Evolutionary conservation across 1,140 invertebrate species (phyloP).

Genomic region (Philotrypesis tridentata): DNA sequence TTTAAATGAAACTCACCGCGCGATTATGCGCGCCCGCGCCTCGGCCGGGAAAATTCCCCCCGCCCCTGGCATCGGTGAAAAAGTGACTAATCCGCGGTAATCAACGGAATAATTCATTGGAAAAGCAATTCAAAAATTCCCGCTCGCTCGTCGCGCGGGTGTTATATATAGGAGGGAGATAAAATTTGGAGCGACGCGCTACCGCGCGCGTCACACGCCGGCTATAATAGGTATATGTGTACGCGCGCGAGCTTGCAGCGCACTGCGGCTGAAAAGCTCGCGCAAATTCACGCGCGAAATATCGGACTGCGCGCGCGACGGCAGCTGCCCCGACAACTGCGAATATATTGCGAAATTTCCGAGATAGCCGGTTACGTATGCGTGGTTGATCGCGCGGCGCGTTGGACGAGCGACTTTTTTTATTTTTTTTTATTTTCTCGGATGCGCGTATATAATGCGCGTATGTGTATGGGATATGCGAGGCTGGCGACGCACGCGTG

Average conservation of each 20-base stretch:
- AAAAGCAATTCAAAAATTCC: background rate
- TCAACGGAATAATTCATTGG: background rate
- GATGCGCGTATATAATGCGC: no score
- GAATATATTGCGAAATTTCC: slow-evolving; percentile 37
- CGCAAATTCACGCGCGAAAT: slow-evolving; percentile 17
- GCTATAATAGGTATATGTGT: background rate
- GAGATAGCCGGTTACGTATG: no score
- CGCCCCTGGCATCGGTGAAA: no score
- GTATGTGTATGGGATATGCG: no score
- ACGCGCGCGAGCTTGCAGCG: background rate
- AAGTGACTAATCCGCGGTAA: background rate
- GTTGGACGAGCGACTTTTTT: no score
- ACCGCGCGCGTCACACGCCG: background rate
- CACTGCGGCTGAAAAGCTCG: slow-evolving; percentile 35
- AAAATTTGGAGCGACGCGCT: slow-evolving; percentile 29
- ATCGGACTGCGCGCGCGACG: background rate
- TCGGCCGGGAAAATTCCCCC: no score
- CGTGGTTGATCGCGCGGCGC: no score
- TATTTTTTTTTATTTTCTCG: no score
- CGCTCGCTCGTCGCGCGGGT: background rate
- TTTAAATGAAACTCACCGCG: no score
- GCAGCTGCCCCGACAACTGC: slow-evolving; percentile 37
- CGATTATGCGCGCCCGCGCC: no score
- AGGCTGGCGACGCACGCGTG: no score
- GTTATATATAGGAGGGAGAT: background rate